Percentiles rank a stretch among this genome's conserved stretches.
phyloP scores from a whole-genome alignment of 2,113 vertebrate species.

The Callipepla californica region DNA sequence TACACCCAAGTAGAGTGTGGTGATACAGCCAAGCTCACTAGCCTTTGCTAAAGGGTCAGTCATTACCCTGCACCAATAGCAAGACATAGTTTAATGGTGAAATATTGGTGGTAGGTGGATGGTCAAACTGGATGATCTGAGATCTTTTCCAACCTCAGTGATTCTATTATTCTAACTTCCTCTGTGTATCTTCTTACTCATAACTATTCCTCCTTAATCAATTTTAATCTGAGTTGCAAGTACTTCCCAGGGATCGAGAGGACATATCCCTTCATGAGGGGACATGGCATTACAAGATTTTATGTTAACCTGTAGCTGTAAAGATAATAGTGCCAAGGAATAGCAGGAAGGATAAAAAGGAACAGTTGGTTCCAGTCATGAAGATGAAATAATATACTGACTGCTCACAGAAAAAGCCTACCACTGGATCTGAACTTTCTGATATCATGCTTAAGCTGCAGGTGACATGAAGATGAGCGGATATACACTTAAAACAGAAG shows the following conservation, averaged over 20 bases:
- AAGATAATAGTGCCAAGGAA: neutral
- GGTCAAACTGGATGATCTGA: no score
- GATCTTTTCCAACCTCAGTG: no score
- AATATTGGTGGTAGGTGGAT: no score
- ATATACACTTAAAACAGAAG: neutral
- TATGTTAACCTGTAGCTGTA: slow-evolving; percentile 1
- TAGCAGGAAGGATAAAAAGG: neutral
- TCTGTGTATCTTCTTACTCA: slow-evolving; percentile 10
- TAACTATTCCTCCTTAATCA: slow-evolving; percentile 12
- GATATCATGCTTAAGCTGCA: neutral
- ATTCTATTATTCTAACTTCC: neutral
- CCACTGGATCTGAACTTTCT: neutral
- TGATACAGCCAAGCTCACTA: neutral
- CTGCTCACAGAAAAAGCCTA: neutral
- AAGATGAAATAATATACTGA: neutral
- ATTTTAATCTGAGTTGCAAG: slow-evolving; percentile 2
- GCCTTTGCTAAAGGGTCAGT: neutral
- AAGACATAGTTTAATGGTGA: neutral
- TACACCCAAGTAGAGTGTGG: neutral
- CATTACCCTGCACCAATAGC: neutral
- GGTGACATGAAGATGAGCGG: neutral
- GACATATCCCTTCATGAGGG: slow-evolving; percentile 11
- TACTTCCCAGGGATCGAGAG: neutral
- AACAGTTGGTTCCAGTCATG: neutral
- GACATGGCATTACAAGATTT: neutral